Base-by-base conservation (phyloP, 23 tunicate genomes). In the Trididemnum nubilum region DNA sequence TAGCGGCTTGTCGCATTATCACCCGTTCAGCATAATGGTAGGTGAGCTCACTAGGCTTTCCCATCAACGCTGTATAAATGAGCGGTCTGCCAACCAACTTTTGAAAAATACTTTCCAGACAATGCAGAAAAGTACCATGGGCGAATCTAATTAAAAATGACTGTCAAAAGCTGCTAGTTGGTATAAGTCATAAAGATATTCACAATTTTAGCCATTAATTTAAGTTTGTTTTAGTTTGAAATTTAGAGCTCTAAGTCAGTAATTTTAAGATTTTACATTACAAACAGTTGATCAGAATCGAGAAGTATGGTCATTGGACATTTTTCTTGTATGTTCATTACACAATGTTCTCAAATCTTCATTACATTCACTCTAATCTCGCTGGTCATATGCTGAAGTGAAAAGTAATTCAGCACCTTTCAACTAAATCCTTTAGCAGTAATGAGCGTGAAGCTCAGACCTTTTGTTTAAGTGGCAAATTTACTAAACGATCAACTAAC, bases 41-140 rank as follows among this genome's bases (percentile, higher is more conserved):
- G 39, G 94, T 89, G 31, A 78, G 71, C 64, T 80, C 85, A 31
- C 85, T 79, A 0, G 94, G 94, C 40, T 89, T 89, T n/a, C 94
- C 94, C 85, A 89, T 79, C 69, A 89, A 72, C 2, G 94, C 94
- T 21, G 94, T 69, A 70, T 89, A 89, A 1, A 58, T 52, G 31
- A 89, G 77, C 22, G 84, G 87, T 38, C 34, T 60, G 2, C 94
- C 94, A 33, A 83, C 87, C 75, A 89, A 35, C 59, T 89, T 89
- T 44, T 67, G 59, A 51, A 85, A 89, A 32, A 89, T 87, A 51
- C 85, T 83, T 65, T 89, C 94, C 35, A 89, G 59, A 51, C 94
- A 89, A 36, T 89, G 94, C 31, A 89, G 77, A 63, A 89, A 89
- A 24, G 85, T 89, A 1, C 94, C 94, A 38, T 89, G 94, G 21